These are phyloP conservation scores for Gastrophryne carolinensis DNA, from an alignment of 2,797 vertebrate species.

Conservation along the genomic window DNA sequence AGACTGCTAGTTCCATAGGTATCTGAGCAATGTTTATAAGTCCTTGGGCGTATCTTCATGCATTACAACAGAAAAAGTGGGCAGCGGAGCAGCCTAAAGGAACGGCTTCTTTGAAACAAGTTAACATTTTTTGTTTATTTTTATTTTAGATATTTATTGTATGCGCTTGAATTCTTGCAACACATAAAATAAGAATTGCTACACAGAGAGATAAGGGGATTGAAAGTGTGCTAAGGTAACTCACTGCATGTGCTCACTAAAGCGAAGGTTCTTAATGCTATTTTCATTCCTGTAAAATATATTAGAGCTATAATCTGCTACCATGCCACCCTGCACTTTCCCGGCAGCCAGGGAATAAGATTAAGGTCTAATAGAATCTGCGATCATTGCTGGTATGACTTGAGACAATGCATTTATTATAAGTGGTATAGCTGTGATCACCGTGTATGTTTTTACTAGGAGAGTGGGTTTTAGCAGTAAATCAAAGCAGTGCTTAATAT, in stretches of 20 bases:
- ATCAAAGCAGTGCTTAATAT: constrained; percentile 35
- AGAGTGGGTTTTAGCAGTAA: constrained; percentile 5
- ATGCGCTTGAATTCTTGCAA: constrained; percentile 12
- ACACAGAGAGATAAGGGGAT: not conserved
- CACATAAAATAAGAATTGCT: constrained; percentile 1
- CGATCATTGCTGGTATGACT: constrained; percentile 18
- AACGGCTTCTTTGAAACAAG: not conserved
- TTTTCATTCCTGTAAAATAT: constrained; percentile 25
- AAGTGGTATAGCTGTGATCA: constrained; percentile 21
- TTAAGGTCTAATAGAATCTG: constrained; percentile 11
- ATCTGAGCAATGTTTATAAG: not conserved
- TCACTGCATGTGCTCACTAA: not conserved
- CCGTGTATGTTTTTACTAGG: constrained; percentile 6
- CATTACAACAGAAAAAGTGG: not conserved
- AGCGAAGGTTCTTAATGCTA: constrained; percentile 34
- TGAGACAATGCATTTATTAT: constrained; percentile 33
- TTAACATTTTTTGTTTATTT: constrained; percentile 13
- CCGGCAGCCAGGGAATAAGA: constrained; percentile 7
- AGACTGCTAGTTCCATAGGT: too few species aligned
- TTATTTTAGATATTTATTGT: constrained; percentile 7
- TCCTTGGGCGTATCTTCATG: not conserved
- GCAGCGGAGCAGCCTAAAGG: not conserved
- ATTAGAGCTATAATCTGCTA: constrained; percentile 7
- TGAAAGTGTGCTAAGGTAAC: constrained; percentile 18
- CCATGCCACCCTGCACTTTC: not conserved